Conservation (phyloP, 2,113 vertebrate genomes). For the Zootoca vivipara region DNA sequence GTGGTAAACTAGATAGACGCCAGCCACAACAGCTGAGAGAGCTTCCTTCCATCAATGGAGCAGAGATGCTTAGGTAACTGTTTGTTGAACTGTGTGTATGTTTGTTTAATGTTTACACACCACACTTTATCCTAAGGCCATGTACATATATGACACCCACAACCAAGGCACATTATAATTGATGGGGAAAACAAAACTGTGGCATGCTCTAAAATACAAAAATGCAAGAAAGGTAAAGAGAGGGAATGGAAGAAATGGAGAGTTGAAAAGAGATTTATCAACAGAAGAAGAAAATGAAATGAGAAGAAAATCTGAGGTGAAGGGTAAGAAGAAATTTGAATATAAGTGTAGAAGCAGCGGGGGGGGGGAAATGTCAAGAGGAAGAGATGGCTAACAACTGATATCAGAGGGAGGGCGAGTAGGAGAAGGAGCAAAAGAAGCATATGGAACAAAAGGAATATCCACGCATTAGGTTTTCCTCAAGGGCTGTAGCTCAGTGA, state of each 20-base stretch:
- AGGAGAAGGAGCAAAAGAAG: neutral
- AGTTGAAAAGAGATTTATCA: neutral
- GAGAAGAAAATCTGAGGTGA: neutral
- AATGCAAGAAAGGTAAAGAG: neutral
- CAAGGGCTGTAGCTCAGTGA: no score
- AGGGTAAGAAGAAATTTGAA: neutral
- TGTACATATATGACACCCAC: neutral
- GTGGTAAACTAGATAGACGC: neutral
- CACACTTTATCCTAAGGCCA: no score
- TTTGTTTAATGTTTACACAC: neutral
- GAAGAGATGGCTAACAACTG: neutral
- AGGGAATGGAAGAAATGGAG: no score
- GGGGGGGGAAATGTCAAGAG: neutral
- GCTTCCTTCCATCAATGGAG: neutral
- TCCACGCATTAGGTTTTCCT: no score
- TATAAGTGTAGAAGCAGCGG: neutral
- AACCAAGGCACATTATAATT: neutral
- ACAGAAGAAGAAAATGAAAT: neutral
- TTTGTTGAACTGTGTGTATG: no score
- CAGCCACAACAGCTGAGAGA: neutral
- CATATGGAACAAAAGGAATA: no score
- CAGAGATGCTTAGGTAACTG: neutral
- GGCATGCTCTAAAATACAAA: neutral
- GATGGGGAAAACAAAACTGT: neutral
- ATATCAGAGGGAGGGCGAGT: neutral